These are phyloP conservation scores for Agrotis puta DNA, from an alignment of 2,888 invertebrate genomes.

Conservation along the genomic window DNA sequence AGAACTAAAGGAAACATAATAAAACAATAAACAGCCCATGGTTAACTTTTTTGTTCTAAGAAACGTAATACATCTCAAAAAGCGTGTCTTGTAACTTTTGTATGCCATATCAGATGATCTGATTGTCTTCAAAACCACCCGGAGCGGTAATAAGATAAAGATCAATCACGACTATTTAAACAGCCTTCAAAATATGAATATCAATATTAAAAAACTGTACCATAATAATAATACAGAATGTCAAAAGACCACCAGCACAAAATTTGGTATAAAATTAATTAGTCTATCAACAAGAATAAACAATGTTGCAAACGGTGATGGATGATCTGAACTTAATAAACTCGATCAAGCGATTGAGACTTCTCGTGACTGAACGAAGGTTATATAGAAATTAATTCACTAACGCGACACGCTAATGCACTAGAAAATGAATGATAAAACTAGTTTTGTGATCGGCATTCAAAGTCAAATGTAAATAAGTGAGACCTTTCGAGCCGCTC, in stretches of 20 bases:
- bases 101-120: slow-evolving; percentile 42
- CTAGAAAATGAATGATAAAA: slow-evolving; percentile 69
- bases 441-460: slow-evolving; percentile 71
- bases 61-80: slow-evolving; percentile 26
- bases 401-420: slow-evolving; percentile 70
- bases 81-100: slow-evolving; percentile 1
- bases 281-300: slow-evolving; percentile 11
- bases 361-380: slow-evolving; percentile 80
- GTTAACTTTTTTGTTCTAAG: slow-evolving; percentile 31
- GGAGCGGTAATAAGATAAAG: slow-evolving; percentile 27
- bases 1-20: slow-evolving; percentile 9
- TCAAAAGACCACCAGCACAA: slow-evolving; percentile 24
- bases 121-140: slow-evolving; percentile 28
- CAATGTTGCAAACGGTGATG: slow-evolving; percentile 19
- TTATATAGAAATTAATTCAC: slow-evolving; percentile 75
- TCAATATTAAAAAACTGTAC: slow-evolving; percentile 15
- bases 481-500: slow-evolving; percentile 70
- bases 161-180: slow-evolving; percentile 40
- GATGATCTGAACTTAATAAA: slow-evolving; percentile 50
- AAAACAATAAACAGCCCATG: slow-evolving; percentile 7
- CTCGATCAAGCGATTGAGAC: slow-evolving; percentile 61
- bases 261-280: slow-evolving; percentile 19
- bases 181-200: slow-evolving; percentile 41
- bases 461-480: slow-evolving; percentile 76
- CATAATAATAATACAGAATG: slow-evolving; percentile 15